Base-by-base conservation (phyloP, 2,888 invertebrate genomes). In the Ceramica pisi region DNA sequence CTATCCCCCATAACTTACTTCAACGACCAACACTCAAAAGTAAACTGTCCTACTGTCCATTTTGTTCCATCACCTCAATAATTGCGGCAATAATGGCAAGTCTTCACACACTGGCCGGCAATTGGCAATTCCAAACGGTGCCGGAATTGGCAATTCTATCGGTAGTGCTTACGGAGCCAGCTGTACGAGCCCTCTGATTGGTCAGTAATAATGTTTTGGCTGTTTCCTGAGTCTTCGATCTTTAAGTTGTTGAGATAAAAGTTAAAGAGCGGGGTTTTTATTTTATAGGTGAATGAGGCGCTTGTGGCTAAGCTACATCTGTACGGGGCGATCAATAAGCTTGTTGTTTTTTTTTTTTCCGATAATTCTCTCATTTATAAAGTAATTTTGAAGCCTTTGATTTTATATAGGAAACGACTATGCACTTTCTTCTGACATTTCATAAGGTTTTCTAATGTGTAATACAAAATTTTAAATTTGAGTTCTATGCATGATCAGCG, bases 71-170 rank as follows among this genome's bases (percentile, higher is more conserved):
- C 72, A 50, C 77, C 69, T 62, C 69, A 51, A 77, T 82, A 63
- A 84, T 80, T 80, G 75, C 60, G 53, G 53, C 78, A 73, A 71
- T 77, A 82, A 67, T 68, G 57, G 44, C 67, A 48, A 69, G 67
- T 84, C 73, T 82, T 71, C 83, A 74, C 85, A 80, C 73, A 35
- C 55, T 69, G 65, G 51, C 68, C 64, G 66, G 50, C 78, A 67
- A 83, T 83, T 69, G 84, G 63, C 78, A 76, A 82, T 84, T 74
- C 67, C 41, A 44, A 68, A 78, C 67, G 60, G 61, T 61, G 14
- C n/a, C 23, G 56, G 62, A 68, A 81, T 80, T 72, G 80, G 31
- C 82, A 81, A 72, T 81, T 81, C 78, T 75, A 74, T 64, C 71
- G 82, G 63, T 38, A 57, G 55, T 67, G 69, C 71, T 61, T 76